Percentiles rank a stretch among this genome's conserved stretches.
Conservation (phyloP, 2,113 vertebrate species). For the Fukomys damarensis region DNA sequence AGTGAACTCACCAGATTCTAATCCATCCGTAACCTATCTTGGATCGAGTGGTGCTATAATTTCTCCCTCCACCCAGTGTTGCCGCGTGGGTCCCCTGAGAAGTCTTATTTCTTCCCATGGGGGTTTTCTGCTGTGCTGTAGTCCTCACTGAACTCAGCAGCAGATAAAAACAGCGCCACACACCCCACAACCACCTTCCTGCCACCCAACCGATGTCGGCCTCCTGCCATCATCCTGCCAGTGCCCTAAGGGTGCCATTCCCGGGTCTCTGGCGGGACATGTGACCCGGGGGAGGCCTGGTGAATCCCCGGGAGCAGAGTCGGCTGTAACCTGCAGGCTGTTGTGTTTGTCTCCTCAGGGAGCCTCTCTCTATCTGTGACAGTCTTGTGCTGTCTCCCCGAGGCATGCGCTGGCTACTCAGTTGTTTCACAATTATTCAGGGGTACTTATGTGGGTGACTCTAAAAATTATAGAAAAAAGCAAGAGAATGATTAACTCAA, state of each 20-base stretch:
- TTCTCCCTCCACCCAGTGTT: background rate
- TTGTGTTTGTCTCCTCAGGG: background rate
- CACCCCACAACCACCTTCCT: background rate
- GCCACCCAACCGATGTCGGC: background rate
- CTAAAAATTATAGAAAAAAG: background rate
- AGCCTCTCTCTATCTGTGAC: background rate
- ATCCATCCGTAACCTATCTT: background rate
- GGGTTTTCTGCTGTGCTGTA: background rate
- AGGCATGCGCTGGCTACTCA: background rate
- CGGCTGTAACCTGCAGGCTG: background rate
- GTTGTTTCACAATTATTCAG: background rate
- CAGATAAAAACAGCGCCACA: background rate
- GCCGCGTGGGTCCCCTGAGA: background rate
- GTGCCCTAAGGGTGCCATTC: background rate
- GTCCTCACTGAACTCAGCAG: background rate
- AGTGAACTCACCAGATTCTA: background rate
- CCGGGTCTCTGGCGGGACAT: background rate
- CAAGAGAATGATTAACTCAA: background rate
- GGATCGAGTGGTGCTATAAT: background rate
- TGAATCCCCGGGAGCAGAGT: background rate
- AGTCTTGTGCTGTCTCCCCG: background rate
- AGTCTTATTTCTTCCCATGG: background rate
- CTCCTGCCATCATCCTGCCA: background rate
- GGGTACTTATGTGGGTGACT: background rate
- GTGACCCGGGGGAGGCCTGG: background rate